Evolutionary conservation across 2,888 invertebrate genomes (phyloP).

Genomic region (Oasisia sp.): DNA sequence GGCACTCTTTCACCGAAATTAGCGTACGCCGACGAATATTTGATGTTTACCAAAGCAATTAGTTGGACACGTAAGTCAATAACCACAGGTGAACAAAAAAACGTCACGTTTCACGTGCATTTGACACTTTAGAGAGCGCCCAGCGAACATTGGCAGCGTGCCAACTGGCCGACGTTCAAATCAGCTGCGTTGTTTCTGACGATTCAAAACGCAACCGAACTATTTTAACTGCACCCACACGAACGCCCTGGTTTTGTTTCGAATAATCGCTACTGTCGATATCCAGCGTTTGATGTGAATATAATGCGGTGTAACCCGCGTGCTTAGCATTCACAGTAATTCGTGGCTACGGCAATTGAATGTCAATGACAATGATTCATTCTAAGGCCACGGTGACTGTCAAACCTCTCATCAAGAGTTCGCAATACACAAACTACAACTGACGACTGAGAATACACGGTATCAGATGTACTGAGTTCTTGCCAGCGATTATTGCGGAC

Average conservation of each 20-base stretch:
- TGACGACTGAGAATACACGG: neutral
- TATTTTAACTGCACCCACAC: conserved; percentile 12
- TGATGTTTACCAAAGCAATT: conserved; percentile 6
- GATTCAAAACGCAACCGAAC: neutral
- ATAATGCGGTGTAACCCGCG: neutral
- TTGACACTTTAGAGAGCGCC: neutral
- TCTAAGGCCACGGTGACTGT: neutral
- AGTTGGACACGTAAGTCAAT: neutral
- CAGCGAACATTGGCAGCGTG: neutral
- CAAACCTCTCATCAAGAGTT: neutral
- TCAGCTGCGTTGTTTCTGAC: neutral
- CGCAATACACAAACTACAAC: neutral
- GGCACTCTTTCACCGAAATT: neutral
- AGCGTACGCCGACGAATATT: neutral
- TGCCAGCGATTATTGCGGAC: neutral
- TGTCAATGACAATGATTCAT: neutral
- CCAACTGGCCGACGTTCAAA: conserved; percentile 17
- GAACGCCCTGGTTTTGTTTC: neutral
- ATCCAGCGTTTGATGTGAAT: neutral
- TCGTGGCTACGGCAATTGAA: neutral
- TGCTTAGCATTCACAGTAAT: neutral
- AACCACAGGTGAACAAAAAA: neutral
- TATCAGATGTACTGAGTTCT: neutral
- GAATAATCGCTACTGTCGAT: neutral
- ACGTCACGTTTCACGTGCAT: neutral